Base-by-base conservation (phyloP, 2,113 vertebrate species). In the Colaptes auratus region DNA sequence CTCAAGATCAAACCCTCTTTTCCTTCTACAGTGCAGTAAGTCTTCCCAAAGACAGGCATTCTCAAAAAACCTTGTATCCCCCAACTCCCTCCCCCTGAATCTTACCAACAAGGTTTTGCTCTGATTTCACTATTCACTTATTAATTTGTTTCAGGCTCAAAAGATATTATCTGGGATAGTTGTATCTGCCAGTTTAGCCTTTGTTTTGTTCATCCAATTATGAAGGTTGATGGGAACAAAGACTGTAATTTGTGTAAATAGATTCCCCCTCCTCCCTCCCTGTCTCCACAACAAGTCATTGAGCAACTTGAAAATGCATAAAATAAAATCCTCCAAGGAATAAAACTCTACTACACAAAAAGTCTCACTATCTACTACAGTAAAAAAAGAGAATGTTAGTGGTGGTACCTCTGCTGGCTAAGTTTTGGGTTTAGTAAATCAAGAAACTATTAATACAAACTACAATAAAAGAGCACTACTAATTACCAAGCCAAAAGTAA, bases 201-300 rank as follows among this genome's bases (percentile, higher is more conserved):
- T 86, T 0, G 0, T 86, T 90, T 93, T 77, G 27, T 71, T 89
- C 86, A 84, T 64, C 42, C 65, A 86, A 5, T 95, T 89, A 90
- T 36, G 65, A 86, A 79, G 31, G 52, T 31, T 83, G 86, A 90
- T 71, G 61, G 77, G 73, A 93, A 89, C 61, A 94, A 89, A 95
- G 86, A 81, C 42, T 63, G 39, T 90, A 81, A 92, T 90, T 88
- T 11, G 31, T 81, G 77, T 84, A 86, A 95, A 80, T 55, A 70
- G 30, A 95, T 95, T 92, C 81, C 66, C 33, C 83, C 56, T 91
- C 31, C 86, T 90, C 48, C 65, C 10, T 86, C 33, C 39, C 27
- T 53, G n/a, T 59, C 52, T 71, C 67, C 59, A 52, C 25, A 86
- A 81, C 70, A 93, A 90, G 70, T 64, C 84, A 86, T 58, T 33